phyloP scores from a whole-genome alignment of 1,140 invertebrate species.

The Pentalonia nigronervosa region DNA sequence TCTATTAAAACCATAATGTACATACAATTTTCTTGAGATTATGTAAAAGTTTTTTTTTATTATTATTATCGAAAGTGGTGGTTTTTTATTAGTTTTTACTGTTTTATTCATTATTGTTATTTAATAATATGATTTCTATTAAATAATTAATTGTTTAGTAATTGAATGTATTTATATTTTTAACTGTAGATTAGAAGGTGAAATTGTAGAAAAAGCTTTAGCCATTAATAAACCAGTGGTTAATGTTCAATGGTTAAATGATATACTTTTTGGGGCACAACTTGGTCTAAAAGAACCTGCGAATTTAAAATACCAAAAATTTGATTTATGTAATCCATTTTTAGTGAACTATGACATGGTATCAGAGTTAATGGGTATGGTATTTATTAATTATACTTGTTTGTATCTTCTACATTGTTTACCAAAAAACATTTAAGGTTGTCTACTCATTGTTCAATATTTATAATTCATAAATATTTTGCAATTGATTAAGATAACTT shows the following conservation, averaged over 20 bases:
- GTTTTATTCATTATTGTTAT: neutral
- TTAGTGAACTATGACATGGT: constrained; percentile 86
- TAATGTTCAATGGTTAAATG: constrained; percentile 92
- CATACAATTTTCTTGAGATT: too few species aligned
- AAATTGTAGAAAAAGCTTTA: constrained; percentile 86
- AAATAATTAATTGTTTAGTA: constrained; percentile 7
- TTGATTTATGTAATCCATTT: constrained; percentile 80
- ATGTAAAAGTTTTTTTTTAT: neutral
- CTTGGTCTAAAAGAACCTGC: constrained; percentile 80
- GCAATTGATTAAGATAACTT: neutral
- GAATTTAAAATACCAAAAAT: constrained; percentile 84
- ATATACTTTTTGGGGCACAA: constrained; percentile 88
- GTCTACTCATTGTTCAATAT: neutral
- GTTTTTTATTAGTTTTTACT: neutral
- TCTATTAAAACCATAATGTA: too few species aligned
- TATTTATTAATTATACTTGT: neutral
- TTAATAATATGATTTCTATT: too few species aligned
- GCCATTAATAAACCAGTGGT: constrained; percentile 88
- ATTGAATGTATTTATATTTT: constrained; percentile 64
- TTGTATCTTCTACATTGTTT: neutral
- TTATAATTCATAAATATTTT: neutral
- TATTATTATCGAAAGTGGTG: too few species aligned
- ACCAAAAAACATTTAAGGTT: neutral
- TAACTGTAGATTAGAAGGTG: constrained; percentile 77
- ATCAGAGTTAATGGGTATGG: constrained; percentile 88